phyloP scores from a whole-genome alignment of 2,888 invertebrate genomes.

The Vandiemenella viatica region DNA sequence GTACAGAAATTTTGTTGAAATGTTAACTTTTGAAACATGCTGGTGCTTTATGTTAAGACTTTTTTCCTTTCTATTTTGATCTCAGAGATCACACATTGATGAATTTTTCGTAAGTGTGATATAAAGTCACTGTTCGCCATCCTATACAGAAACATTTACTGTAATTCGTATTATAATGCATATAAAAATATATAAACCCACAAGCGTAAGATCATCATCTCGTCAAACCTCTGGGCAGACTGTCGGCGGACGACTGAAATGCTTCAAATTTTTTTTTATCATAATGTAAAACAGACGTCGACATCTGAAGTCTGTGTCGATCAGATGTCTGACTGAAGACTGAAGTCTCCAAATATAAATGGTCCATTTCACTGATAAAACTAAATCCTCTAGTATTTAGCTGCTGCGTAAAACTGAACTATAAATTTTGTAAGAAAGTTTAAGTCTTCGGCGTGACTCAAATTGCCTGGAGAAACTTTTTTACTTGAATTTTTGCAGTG shows the following conservation, averaged over 20 bases:
- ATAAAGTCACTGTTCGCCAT: constrained; percentile 11
- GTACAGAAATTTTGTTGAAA: not conserved
- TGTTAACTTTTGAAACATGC: not conserved
- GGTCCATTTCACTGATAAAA: not conserved
- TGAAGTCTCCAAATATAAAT: constrained; percentile 7
- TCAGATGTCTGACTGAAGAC: constrained; percentile 9
- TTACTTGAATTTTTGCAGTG: too few species aligned
- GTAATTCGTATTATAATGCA: constrained; percentile 9
- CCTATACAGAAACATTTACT: constrained; percentile 14
- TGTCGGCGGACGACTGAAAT: too few species aligned
- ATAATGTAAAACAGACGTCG: not conserved
- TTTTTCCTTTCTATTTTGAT: not conserved
- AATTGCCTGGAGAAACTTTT: too few species aligned
- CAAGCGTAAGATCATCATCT: too few species aligned
- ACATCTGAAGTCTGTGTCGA: not conserved
- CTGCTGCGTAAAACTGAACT: not conserved
- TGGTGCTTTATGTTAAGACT: not conserved
- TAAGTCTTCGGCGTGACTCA: too few species aligned
- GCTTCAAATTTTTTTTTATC: too few species aligned
- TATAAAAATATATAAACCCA: constrained; percentile 7
- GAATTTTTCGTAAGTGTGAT: not conserved
- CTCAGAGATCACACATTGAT: not conserved
- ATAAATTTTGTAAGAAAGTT: not conserved
- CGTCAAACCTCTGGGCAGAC: too few species aligned
- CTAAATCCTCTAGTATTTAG: not conserved